These are phyloP conservation scores for Congeria kusceri DNA, from an alignment of 2,888 invertebrate species.

Conservation along the genomic window DNA sequence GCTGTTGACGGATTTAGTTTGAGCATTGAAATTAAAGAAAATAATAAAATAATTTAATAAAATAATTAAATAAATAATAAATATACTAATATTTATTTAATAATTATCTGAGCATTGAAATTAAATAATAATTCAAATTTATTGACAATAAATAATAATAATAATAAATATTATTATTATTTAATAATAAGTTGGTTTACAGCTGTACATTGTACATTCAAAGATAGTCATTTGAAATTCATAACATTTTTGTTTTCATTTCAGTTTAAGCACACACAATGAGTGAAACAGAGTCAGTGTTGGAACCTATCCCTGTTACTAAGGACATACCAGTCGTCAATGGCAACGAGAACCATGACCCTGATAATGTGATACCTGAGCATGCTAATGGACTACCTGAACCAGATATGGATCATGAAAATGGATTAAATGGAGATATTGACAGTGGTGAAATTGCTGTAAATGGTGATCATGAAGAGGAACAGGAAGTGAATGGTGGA, in stretches of 20 bases:
- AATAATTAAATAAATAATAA: too few relatives aligned
- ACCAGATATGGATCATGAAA: constrained; percentile 22
- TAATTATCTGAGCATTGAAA: too few relatives aligned
- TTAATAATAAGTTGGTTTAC: too few relatives aligned
- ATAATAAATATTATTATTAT: too few relatives aligned
- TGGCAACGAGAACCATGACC: constrained; percentile 22
- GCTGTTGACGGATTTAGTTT: too few relatives aligned
- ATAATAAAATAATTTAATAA: too few relatives aligned
- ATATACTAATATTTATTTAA: too few relatives aligned
- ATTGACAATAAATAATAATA: too few relatives aligned
- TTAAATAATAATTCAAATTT: too few relatives aligned
- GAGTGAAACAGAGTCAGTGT: constrained; percentile 54
- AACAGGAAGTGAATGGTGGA: constrained; percentile 18
- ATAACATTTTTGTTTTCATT: constrained; percentile 8
- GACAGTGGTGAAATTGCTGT: constrained; percentile 36
- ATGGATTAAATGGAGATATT: constrained; percentile 40
- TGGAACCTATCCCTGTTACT: constrained; percentile 53
- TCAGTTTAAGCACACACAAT: constrained; percentile 40
- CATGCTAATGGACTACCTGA: constrained; percentile 46
- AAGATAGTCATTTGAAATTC: too few relatives aligned
- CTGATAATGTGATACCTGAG: constrained; percentile 20
- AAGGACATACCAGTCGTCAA: constrained; percentile 48
- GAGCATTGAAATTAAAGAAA: too few relatives aligned
- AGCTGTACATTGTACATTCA: too few relatives aligned
- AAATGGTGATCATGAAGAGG: constrained; percentile 54